Evolutionary conservation across 1,140 invertebrate genomes (phyloP).

Genomic region (Nylanderia fulva): DNA sequence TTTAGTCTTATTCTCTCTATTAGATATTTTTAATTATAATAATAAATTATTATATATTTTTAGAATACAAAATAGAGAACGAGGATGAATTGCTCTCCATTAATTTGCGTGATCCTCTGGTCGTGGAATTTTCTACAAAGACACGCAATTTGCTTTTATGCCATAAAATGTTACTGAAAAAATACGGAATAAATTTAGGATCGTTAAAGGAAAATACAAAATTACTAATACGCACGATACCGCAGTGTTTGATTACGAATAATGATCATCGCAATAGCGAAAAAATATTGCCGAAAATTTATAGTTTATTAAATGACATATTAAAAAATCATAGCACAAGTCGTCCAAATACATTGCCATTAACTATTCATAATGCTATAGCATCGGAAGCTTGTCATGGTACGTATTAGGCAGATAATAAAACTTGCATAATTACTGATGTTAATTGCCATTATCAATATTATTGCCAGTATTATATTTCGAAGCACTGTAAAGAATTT

Average conservation of each 20-base stretch:
- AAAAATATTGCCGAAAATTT: constrained; percentile 71
- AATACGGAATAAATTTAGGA: constrained; percentile 78
- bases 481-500: neutral
- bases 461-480: neutral
- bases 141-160: constrained; percentile 67
- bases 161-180: constrained; percentile 70
- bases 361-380: constrained; percentile 81
- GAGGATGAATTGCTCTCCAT: constrained; percentile 74
- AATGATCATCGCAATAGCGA: constrained; percentile 67
- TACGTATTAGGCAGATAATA: constrained; percentile 59
- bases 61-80: constrained; percentile 78
- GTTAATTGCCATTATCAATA: constrained; percentile 23
- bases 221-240: constrained; percentile 75
- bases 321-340: constrained; percentile 69
- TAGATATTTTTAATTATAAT: constrained; percentile 4
- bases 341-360: constrained; percentile 75
- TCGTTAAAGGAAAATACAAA: constrained; percentile 60
- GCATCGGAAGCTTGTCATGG: constrained; percentile 84
- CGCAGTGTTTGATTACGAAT: constrained; percentile 80
- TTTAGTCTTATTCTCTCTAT: neutral
- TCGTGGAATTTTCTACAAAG: constrained; percentile 72
- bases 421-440: constrained; percentile 49
- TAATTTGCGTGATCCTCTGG: constrained; percentile 75
- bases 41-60: constrained; percentile 47
- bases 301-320: constrained; percentile 79